Conservation (phyloP, 1,140 invertebrate species). For the Drosophila fuyamai region DNA sequence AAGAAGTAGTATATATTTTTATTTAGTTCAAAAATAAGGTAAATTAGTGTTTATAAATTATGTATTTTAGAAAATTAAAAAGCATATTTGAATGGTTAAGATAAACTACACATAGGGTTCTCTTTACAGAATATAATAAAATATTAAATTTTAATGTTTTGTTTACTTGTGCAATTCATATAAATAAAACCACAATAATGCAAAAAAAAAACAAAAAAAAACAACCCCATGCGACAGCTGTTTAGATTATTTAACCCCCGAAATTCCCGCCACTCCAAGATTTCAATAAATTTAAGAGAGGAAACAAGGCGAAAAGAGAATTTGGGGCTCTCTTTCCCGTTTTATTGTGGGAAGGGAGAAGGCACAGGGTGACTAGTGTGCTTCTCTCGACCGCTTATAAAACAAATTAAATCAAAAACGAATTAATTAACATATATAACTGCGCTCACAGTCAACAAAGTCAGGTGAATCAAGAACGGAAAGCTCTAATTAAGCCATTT, state of each 20-base stretch:
- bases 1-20: no score
- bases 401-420: constrained; percentile 10
- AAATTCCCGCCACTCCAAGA: constrained; percentile 15
- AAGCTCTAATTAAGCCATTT: constrained; percentile 48
- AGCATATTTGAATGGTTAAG: no score
- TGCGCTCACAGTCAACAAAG: constrained; percentile 6
- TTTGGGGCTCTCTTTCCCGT: constrained; percentile 13
- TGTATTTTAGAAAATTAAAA: no score
- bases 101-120: neutral
- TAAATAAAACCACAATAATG: neutral
- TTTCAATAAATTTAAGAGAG: constrained; percentile 47
- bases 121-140: neutral
- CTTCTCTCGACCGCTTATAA: neutral
- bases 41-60: no score
- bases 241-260: constrained; percentile 20
- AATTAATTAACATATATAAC: constrained; percentile 40
- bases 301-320: constrained; percentile 39
- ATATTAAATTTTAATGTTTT: neutral
- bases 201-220: constrained; percentile 4
- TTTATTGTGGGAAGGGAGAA: neutral
- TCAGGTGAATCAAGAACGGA: constrained; percentile 32
- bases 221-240: constrained; percentile 11
- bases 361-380: constrained; percentile 58
- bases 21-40: no score
- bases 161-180: constrained; percentile 1